A percentile compares a stretch with the other conserved stretches of the same genome.
These are phyloP conservation scores for Carpatolechia fugitivella DNA, from an alignment of 2,888 invertebrate genomes.

Conservation along the genomic window DNA sequence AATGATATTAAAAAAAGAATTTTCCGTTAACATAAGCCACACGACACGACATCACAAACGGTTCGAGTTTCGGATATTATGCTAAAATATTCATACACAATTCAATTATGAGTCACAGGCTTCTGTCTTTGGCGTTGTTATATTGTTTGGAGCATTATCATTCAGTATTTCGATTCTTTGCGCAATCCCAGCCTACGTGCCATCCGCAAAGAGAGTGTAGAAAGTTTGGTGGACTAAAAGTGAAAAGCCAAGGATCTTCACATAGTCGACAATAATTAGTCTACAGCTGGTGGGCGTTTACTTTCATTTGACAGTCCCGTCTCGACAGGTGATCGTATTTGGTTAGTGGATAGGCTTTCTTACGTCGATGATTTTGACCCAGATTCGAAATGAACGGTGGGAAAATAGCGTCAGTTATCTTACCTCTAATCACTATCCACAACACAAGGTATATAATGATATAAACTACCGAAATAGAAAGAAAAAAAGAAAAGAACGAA, in stretches of 20 bases:
- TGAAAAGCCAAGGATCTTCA: slow-evolving; percentile 45
- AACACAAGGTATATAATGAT: too few species aligned
- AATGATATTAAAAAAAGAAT: neutral
- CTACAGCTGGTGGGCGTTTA: slow-evolving; percentile 28
- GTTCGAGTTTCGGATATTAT: neutral
- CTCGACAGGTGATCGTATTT: slow-evolving; percentile 56
- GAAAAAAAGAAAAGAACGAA: too few species aligned
- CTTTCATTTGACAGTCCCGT: slow-evolving; percentile 32
- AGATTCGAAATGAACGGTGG: slow-evolving; percentile 13
- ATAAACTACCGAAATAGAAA: too few species aligned
- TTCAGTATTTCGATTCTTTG: slow-evolving; percentile 25
- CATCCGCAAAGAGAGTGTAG: slow-evolving; percentile 50
- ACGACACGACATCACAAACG: neutral
- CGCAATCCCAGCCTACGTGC: slow-evolving; percentile 42
- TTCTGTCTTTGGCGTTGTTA: neutral
- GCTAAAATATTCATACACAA: slow-evolving; percentile 6
- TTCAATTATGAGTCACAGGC: slow-evolving; percentile 4
- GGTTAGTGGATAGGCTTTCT: slow-evolving; percentile 29
- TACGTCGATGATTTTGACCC: slow-evolving; percentile 20
- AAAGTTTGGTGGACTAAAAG: slow-evolving; percentile 55
- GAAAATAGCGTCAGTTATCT: neutral
- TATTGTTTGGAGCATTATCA: neutral
- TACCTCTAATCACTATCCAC: too few species aligned
- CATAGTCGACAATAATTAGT: slow-evolving; percentile 32
- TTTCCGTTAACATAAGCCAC: slow-evolving; percentile 1